phyloP scores from a whole-genome alignment of 2,888 invertebrate species.

The Andrena fulva region DNA sequence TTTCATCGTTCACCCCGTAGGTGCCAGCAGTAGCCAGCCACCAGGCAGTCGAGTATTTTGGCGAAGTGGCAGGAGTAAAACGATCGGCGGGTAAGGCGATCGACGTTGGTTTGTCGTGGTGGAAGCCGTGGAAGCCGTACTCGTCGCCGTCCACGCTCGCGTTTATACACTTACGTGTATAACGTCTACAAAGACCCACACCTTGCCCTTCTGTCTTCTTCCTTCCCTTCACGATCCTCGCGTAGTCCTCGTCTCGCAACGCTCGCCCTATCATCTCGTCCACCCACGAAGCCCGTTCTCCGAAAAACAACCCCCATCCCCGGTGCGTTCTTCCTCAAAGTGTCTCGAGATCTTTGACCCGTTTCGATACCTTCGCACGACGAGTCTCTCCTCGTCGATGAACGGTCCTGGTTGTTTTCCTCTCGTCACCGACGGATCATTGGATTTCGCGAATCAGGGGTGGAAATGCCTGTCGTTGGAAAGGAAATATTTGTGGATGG shows the following conservation, averaged over 20 bases:
- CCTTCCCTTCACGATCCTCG: constrained; percentile 40
- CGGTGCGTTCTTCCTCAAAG: neutral
- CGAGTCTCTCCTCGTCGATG: neutral
- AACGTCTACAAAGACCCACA: constrained; percentile 50
- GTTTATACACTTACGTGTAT: constrained; percentile 63
- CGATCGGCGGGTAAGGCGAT: constrained; percentile 84
- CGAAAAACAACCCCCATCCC: constrained; percentile 4
- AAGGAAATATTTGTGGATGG: neutral
- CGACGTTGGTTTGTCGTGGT: constrained; percentile 84
- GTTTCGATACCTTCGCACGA: neutral
- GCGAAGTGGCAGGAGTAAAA: constrained; percentile 81
- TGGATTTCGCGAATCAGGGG: neutral
- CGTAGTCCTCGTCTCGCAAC: constrained; percentile 23
- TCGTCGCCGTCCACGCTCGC: constrained; percentile 72
- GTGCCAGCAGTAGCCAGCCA: constrained; percentile 42
- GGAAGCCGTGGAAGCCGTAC: constrained; percentile 84
- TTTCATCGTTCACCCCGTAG: constrained; percentile 7
- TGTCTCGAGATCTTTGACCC: neutral
- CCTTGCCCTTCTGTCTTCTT: constrained; percentile 62
- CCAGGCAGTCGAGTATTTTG: constrained; percentile 76
- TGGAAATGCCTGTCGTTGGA: neutral
- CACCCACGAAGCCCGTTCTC: neutral
- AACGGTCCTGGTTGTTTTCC: neutral
- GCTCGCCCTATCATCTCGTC: constrained; percentile 13
- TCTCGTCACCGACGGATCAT: neutral